Percentiles rank a stretch among this genome's conserved stretches.
Conservation (phyloP, 2,888 invertebrate genomes). For the Agelastica alni region DNA sequence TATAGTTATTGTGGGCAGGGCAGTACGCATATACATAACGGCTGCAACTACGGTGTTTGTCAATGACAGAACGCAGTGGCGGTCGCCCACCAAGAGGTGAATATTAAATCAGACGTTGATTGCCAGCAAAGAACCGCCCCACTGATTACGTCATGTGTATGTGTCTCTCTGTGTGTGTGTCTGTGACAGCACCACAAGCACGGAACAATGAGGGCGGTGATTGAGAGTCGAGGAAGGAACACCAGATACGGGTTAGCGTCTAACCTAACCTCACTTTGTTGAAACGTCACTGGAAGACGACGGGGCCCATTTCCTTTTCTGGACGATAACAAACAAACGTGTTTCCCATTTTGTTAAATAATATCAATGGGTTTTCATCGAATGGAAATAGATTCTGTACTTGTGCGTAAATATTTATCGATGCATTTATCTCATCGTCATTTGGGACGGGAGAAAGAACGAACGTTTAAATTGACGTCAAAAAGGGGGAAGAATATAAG, state of each 20-base stretch:
- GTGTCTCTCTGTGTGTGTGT: constrained; percentile 54
- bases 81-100: constrained; percentile 51
- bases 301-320: constrained; percentile 21
- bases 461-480: neutral
- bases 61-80: constrained; percentile 47
- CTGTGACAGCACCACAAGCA: constrained; percentile 51
- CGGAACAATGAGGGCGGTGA: constrained; percentile 54
- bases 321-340: constrained; percentile 11
- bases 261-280: constrained; percentile 34
- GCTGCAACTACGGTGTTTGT: constrained; percentile 49
- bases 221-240: constrained; percentile 48
- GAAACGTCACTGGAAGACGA: constrained; percentile 19
- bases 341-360: constrained; percentile 1
- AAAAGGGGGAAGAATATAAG: neutral
- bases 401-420: neutral
- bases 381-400: neutral
- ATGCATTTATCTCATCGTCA: too few relatives aligned
- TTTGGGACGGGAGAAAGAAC: neutral
- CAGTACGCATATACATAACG: constrained; percentile 50
- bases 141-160: constrained; percentile 55
- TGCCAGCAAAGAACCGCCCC: constrained; percentile 53
- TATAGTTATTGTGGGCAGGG: constrained; percentile 52
- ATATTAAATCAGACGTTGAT: constrained; percentile 58
- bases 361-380: neutral
- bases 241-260: constrained; percentile 46